These are phyloP conservation scores for Tipula unca DNA, from an alignment of 2,888 invertebrate species.

Conservation along the genomic window DNA sequence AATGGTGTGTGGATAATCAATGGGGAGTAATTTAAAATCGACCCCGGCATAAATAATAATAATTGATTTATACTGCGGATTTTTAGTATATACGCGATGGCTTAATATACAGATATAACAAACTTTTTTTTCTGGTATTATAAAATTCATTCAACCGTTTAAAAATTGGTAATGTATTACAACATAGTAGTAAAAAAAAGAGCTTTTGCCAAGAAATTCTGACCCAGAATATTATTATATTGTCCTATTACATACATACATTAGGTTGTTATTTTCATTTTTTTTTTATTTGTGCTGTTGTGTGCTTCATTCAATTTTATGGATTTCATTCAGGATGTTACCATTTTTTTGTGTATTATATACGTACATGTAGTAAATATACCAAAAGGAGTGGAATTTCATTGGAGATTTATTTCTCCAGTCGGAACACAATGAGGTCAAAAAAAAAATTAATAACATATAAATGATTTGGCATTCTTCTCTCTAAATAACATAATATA, in stretches of 20 bases:
- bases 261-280: background rate
- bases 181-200: background rate
- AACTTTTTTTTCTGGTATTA: background rate
- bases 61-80: background rate
- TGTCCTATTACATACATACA: background rate
- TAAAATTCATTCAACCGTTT: background rate
- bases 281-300: background rate
- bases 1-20: background rate
- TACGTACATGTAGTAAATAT: background rate
- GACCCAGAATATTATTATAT: background rate
- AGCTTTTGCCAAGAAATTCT: background rate
- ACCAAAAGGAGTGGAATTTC: background rate
- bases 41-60: background rate
- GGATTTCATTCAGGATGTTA: conserved; percentile 8
- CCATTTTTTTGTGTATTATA: background rate
- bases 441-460: background rate
- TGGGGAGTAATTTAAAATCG: background rate
- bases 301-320: background rate
- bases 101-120: background rate
- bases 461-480: background rate
- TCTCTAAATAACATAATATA: background rate
- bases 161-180: background rate
- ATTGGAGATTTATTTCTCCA: background rate
- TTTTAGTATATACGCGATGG: background rate
- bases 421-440: background rate